Evolutionary conservation across 2,797 vertebrate species (phyloP).

Genomic region (Bovichtus variegatus): DNA sequence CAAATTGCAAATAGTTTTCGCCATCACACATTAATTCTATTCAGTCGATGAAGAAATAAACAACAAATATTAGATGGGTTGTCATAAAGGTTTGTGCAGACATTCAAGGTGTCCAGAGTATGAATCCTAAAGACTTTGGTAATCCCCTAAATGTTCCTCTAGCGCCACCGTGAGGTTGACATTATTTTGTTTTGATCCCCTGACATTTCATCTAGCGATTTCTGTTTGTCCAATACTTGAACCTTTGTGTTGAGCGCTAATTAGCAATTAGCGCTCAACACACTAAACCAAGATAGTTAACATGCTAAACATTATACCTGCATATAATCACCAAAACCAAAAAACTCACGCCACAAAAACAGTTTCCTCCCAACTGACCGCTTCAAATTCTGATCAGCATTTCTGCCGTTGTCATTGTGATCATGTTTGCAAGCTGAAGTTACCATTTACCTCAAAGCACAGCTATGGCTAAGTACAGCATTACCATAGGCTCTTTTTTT

Average conservation of each 20-base stretch:
- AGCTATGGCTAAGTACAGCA: neutral
- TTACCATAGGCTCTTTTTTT: neutral
- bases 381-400: no score
- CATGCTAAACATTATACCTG: neutral
- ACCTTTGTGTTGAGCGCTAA: neutral
- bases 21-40: neutral
- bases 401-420: neutral
- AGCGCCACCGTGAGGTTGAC: neutral
- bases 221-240: neutral
- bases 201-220: neutral
- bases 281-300: neutral
- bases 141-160: neutral
- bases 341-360: no score
- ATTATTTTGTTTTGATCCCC: neutral
- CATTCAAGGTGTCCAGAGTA: neutral
- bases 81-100: neutral
- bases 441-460: neutral
- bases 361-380: no score
- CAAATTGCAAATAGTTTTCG: conserved; percentile 8
- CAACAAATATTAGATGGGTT: neutral
- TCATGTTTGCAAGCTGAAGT: neutral
- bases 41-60: conserved; percentile 2
- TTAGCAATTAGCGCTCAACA: neutral
- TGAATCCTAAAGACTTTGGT: neutral
- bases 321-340: neutral